Conservation (phyloP, 2,797 vertebrate species). For the Spinibarbus caldwelli region DNA sequence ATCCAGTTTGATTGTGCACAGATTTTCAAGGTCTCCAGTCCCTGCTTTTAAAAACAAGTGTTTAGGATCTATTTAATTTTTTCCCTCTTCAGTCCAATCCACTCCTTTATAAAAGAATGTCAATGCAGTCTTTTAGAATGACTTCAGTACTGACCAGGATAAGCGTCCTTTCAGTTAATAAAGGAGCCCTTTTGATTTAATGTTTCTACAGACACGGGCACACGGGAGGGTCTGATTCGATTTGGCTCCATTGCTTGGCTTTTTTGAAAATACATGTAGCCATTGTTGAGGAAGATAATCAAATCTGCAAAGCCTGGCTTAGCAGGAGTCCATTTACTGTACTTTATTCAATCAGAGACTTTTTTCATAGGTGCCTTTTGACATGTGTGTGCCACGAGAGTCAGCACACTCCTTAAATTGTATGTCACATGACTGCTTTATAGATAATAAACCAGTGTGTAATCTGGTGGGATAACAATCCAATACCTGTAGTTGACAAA, state of each 20-base stretch:
- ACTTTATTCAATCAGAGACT: constrained; percentile 49
- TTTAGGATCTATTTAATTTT: background rate
- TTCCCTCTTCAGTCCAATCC: constrained; percentile 20
- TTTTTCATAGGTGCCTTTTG: constrained; percentile 5
- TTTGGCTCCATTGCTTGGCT: constrained; percentile 52
- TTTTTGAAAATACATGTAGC: constrained; percentile 49
- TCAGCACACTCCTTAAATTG: background rate
- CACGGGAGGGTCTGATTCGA: constrained; percentile 43
- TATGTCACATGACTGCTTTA: background rate
- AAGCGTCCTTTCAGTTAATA: constrained; percentile 47
- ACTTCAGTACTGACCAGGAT: constrained; percentile 34
- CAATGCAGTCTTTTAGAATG: constrained; percentile 39
- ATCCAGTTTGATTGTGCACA: background rate
- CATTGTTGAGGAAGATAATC: constrained; percentile 60
- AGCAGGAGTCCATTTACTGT: constrained; percentile 41
- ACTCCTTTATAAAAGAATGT: constrained; percentile 49
- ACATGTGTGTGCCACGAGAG: background rate
- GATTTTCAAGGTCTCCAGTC: background rate
- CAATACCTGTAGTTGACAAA: background rate
- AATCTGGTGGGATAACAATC: background rate
- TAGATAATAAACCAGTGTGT: background rate
- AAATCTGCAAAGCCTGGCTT: constrained; percentile 45
- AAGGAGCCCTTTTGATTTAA: constrained; percentile 41
- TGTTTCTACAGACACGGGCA: constrained; percentile 15
- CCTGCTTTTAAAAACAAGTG: background rate